A percentile compares a stretch with the other conserved stretches of the same genome.
Conservation (phyloP, 2,113 vertebrate genomes). For the Tachysurus vachellii region DNA sequence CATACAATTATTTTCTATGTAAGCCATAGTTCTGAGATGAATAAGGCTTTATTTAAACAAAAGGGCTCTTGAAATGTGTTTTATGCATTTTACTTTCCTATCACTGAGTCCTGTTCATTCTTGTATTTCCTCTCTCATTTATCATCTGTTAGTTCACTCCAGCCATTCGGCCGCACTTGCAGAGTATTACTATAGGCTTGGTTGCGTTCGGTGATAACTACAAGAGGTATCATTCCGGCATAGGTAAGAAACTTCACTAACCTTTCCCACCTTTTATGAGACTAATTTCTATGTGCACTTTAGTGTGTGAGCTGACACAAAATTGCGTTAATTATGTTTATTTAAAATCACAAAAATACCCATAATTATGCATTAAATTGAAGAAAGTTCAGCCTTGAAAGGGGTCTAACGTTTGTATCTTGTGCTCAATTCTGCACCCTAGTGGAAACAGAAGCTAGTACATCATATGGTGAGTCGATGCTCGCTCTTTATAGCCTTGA, state of each 20-base stretch:
- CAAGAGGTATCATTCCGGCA: constrained; percentile 80
- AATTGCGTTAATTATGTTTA: neutral
- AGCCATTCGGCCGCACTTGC: constrained; percentile 84
- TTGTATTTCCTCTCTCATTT: neutral
- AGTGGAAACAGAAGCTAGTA: constrained; percentile 75
- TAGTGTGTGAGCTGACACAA: neutral
- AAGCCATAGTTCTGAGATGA: neutral
- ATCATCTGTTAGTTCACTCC: constrained; percentile 78
- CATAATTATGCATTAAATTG: neutral
- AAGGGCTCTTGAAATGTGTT: neutral
- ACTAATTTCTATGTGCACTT: neutral
- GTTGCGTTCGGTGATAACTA: constrained; percentile 92
- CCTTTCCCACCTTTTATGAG: neutral
- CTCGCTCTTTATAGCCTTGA: constrained; percentile 1
- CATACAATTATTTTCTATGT: neutral
- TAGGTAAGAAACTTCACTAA: constrained; percentile 73
- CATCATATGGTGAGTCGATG: constrained; percentile 74
- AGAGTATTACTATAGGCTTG: constrained; percentile 86
- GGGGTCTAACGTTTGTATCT: constrained; percentile 55
- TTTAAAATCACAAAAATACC: neutral
- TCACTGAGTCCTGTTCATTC: neutral
- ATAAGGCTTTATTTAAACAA: neutral
- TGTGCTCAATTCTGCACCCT: constrained; percentile 73
- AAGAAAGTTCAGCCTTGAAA: constrained; percentile 46
- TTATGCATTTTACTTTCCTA: neutral